Evolutionary conservation across 1,140 invertebrate species (phyloP), one percentile per base, ranked within the genome.

Genomic region (Formica exsecta): DNA sequence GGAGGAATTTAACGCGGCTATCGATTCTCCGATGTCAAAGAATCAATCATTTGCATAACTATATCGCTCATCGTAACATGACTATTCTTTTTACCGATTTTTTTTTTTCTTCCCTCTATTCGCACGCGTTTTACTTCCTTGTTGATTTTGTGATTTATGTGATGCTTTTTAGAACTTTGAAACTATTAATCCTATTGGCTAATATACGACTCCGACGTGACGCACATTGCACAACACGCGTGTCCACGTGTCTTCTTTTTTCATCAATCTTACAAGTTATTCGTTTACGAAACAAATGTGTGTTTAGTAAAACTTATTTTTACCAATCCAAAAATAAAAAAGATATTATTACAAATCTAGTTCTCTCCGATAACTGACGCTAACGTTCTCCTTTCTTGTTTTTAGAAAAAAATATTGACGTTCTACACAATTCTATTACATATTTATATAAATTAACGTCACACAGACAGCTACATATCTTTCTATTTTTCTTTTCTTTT

Each of bases 111-210:
- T 32, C n/a, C n/a, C 4, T 32, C 22, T 51, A 51, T 51, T 51
- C 48, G 16, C 16, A 19, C 16, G 16, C 3, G 44, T 51, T 36
- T 16, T n/a, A 0, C 38, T 74, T 61, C 68, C 54, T 73, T 9
- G 51, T 71, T 22, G 66, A 73, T 81, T 70, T 32, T 41, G 32
- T 41, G 41, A 83, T 61, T 83, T 74, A 36, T 22, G 38, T 8
- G 54, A 81, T 22, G 41, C 2, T 83, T 83, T 70, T 61, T 41
- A 13, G 54, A 83, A 83, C 41, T 36, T 83, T 19, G 44, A 29
- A 73, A 54, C 70, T 73, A 83, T 74, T 73, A 83, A 73, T 83
- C 8, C 51, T 83, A 83, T 83, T 74, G 54, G 57, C 54, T 13
- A 74, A 62, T 29, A 13, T 51, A 51, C 68, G 38, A 81, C 11